Base-by-base conservation (phyloP, 2,797 vertebrate genomes). In the Microcaecilia unicolor region DNA sequence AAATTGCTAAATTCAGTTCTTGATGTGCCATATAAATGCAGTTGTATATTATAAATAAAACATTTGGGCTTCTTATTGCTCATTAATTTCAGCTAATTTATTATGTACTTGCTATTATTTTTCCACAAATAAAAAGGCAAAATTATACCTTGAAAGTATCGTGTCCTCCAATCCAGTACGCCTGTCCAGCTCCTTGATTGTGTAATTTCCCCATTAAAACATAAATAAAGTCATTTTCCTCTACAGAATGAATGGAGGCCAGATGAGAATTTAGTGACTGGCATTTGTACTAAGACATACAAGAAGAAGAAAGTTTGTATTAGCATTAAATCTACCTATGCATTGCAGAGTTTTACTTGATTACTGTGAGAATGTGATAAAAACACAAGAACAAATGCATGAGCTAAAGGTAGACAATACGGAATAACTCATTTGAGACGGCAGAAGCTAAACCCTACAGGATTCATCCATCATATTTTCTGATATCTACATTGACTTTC, bases 211-310 rank as follows among this genome's bases (percentile, higher is more conserved):
- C 28, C 41, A 37, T 44, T 41, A 44, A 7, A 7, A 31, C 18
- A 31, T 44, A 44, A 25, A 44, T 26, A 18, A 37, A 44, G 23
- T 44, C 41, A 12, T 44, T 44, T 31, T 37, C 41, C 22, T 44
- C 41, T 2, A 11, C 2, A 3, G 34, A 44, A 29, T 44, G 41
- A 14, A 44, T 22, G 12, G 41, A 44, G 18, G 41, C 41, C 4
- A 44, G 15, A 23, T 44, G 41, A 19, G 41, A 17, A 10, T 4
- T 10, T 8, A 1, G 11, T 10, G 2, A 2, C 5, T 10, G 5
- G 6, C 12, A 22, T 15, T n/a, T n/a, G n/a, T n/a, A n/a, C n/a
- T n/a, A n/a, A n/a, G n/a, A n/a, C n/a, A n/a, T n/a, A n/a, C n/a
- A n/a, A n/a, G n/a, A n/a, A n/a, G n/a, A n/a, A n/a, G n/a, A n/a